Conservation (phyloP, 2,797 vertebrate species). For the Clarias pachynema region DNA sequence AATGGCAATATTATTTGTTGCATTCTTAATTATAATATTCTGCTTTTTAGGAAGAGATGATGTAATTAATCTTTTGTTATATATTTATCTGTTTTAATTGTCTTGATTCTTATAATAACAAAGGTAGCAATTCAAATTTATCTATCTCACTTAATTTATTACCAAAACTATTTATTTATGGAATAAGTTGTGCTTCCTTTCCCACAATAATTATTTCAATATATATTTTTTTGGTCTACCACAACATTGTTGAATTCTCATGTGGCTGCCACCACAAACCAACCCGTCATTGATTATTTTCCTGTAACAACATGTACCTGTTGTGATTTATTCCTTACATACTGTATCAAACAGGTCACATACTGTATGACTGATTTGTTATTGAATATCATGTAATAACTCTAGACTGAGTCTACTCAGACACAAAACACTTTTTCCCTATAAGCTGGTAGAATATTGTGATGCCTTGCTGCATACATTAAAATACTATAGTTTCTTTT, state of each 20-base stretch:
- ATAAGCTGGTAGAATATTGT: neutral
- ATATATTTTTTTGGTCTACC: neutral
- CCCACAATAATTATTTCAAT: neutral
- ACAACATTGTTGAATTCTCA: neutral
- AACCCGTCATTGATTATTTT: neutral
- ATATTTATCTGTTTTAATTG: neutral
- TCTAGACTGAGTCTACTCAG: neutral
- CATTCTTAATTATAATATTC: neutral
- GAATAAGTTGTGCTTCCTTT: neutral
- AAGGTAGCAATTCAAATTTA: neutral
- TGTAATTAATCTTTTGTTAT: neutral
- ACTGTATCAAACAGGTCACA: neutral
- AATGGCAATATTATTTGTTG: neutral
- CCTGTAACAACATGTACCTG: neutral
- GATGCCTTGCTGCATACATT: neutral
- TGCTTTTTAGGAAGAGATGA: neutral
- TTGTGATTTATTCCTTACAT: neutral
- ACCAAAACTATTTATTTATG: neutral
- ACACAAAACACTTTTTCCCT: no score
- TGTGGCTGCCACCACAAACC: neutral
- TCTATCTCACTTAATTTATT: neutral
- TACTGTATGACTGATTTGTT: neutral
- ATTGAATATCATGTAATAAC: conserved; percentile 8
- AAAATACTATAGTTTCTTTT: neutral
- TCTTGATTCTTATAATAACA: neutral